These are phyloP conservation scores for Sebastes variabilis DNA, from an alignment of 2,797 vertebrate genomes.

Conservation along the genomic window DNA sequence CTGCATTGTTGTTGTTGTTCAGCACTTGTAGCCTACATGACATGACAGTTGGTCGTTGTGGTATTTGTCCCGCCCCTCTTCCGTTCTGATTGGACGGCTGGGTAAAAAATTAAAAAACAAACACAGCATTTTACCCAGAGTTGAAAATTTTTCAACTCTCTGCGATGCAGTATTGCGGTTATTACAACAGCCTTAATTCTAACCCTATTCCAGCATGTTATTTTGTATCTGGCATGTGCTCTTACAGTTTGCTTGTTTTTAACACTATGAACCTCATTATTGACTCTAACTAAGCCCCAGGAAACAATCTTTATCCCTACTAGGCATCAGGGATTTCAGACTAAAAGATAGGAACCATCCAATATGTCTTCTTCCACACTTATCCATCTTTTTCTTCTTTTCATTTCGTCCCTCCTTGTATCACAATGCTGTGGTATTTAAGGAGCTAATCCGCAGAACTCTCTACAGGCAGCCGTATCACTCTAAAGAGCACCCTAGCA, in stretches of 20 bases:
- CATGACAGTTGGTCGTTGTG: too few species aligned
- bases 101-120: too few species aligned
- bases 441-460: conserved; percentile 35
- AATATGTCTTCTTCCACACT: conserved; percentile 1
- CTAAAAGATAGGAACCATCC: conserved; percentile 13
- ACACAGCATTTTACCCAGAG: too few species aligned
- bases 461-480: conserved; percentile 41
- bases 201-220: too few species aligned
- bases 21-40: too few species aligned
- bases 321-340: conserved; percentile 7
- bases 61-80: too few species aligned
- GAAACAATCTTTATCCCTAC: conserved; percentile 17
- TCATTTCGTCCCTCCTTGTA: conserved; percentile 10
- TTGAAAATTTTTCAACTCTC: too few species aligned
- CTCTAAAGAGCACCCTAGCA: conserved; percentile 56
- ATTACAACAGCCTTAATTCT: too few species aligned
- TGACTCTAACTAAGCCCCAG: not conserved
- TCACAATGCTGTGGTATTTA: conserved; percentile 69
- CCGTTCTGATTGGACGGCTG: too few species aligned
- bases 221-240: not conserved
- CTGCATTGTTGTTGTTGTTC: too few species aligned
- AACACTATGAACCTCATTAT: conserved; percentile 11
- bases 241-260: not conserved
- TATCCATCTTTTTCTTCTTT: conserved; percentile 22
- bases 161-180: too few species aligned